Percentiles rank a stretch among this genome's conserved stretches.
These are phyloP conservation scores for Podocnemis expansa DNA, from an alignment of 2,113 vertebrate genomes.

Conservation along the genomic window DNA sequence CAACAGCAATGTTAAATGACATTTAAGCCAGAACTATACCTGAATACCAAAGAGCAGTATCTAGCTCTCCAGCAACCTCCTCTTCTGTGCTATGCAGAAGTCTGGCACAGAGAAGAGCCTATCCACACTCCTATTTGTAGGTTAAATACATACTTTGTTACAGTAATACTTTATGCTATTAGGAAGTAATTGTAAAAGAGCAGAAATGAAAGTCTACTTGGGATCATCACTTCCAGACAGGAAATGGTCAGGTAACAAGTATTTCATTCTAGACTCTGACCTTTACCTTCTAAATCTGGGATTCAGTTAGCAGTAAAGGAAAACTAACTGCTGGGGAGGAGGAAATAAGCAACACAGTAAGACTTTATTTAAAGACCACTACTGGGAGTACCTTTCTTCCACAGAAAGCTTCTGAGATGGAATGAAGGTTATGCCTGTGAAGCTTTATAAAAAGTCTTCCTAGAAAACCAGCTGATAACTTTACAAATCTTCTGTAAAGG, in stretches of 20 bases:
- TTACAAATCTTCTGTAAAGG: no score
- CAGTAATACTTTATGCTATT: background rate
- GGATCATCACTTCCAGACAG: background rate
- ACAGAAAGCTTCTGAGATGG: background rate
- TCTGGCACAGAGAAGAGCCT: no score
- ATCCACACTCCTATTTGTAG: no score
- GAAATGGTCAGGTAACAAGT: background rate
- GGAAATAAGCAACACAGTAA: background rate
- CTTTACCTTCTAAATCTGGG: background rate
- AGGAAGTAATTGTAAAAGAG: background rate
- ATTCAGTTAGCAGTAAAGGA: background rate
- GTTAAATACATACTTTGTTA: no score
- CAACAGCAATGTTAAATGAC: no score
- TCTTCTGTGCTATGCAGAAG: no score
- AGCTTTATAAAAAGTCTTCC: background rate
- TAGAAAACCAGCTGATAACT: no score
- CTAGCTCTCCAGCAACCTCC: no score
- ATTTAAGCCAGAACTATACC: no score
- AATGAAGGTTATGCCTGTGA: background rate
- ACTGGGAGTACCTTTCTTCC: background rate
- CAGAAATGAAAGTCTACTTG: background rate
- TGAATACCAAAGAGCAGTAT: no score
- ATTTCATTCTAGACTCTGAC: background rate
- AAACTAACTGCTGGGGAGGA: background rate
- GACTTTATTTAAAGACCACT: background rate